Conservation (phyloP, 2,797 vertebrate genomes). For the Scolopax bukidnonensis region DNA sequence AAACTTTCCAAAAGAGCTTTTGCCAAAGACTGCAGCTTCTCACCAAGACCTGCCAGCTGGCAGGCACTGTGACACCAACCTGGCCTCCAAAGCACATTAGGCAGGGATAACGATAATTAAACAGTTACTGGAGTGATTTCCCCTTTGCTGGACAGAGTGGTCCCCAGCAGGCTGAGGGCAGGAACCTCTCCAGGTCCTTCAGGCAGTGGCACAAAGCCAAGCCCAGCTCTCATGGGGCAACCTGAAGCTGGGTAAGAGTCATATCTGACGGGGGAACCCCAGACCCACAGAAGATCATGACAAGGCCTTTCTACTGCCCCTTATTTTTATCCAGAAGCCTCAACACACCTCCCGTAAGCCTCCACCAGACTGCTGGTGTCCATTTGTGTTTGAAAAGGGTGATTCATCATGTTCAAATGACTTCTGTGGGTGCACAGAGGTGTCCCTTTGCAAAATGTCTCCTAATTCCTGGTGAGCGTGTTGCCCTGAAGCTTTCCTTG, state of each 20-base stretch:
- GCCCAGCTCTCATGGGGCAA: background rate
- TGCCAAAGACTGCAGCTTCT: background rate
- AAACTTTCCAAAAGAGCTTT: background rate
- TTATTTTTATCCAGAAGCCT: background rate
- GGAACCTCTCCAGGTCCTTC: background rate
- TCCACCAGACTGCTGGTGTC: background rate
- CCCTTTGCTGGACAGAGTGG: background rate
- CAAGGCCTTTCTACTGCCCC: background rate
- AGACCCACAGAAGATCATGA: background rate
- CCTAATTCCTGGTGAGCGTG: background rate
- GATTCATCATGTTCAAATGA: rapidly evolving
- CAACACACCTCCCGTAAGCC: background rate
- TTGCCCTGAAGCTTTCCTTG: rapidly evolving
- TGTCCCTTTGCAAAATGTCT: background rate
- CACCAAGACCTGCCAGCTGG: background rate
- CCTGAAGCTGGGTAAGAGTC: background rate
- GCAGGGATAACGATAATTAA: background rate
- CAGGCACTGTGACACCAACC: background rate
- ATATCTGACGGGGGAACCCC: background rate
- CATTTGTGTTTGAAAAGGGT: background rate
- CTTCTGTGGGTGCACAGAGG: background rate
- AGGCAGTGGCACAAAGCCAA: background rate
- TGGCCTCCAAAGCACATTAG: background rate
- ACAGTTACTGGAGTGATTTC: background rate
- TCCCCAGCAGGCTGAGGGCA: background rate